Conservation (phyloP, 2,113 vertebrate species). For the Takifugu flavidus region DNA sequence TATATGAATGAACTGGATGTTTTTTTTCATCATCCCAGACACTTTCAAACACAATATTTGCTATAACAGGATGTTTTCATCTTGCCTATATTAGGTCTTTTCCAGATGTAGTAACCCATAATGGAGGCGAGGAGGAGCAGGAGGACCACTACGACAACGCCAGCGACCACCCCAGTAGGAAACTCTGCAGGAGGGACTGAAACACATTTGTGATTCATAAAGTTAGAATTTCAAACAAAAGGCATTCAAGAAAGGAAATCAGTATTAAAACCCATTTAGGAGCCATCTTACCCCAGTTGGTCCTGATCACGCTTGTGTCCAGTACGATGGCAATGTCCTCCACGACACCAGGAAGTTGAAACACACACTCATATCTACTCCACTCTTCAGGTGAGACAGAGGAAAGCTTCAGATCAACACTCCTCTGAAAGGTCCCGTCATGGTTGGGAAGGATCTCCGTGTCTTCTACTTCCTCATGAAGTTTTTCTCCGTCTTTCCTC, state of each 20-base stretch:
- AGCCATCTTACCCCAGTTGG: slow-evolving; percentile 15
- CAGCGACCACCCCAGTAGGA: background rate
- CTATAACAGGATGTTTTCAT: background rate
- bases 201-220: background rate
- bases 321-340: slow-evolving; percentile 3
- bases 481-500: slow-evolving; percentile 28
- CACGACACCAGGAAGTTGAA: slow-evolving; percentile 1
- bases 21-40: background rate
- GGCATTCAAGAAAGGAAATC: no score
- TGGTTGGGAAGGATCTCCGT: slow-evolving; percentile 48
- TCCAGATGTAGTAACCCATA: background rate
- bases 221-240: no score
- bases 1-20: background rate
- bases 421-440: slow-evolving; percentile 58
- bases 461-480: slow-evolving; percentile 34
- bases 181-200: background rate
- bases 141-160: background rate
- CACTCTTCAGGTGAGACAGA: slow-evolving; percentile 12
- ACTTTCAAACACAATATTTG: background rate
- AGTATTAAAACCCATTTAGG: background rate
- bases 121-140: background rate
- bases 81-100: background rate
- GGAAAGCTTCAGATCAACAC: slow-evolving; percentile 6
- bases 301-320: slow-evolving; percentile 14
- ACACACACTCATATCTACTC: slow-evolving; percentile 28